Evolutionary conservation across 2,888 invertebrate genomes (phyloP), one percentile per base, ranked within the genome.

Genomic region (Willowsia nigromaculata): DNA sequence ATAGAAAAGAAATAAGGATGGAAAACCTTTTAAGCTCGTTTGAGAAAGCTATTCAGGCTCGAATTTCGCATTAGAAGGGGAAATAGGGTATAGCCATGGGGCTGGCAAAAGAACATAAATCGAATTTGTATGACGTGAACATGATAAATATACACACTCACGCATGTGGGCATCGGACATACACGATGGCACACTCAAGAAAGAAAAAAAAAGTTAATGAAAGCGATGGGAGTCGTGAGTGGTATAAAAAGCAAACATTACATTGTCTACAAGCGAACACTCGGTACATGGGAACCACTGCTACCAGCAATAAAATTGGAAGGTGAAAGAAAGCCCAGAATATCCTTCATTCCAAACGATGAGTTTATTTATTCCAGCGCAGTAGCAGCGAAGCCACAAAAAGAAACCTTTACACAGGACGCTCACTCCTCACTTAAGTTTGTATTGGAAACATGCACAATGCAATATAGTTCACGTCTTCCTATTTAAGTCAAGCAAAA

Each of bases 41-140:
- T 65, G 27, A 2, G 0, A n/a, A 22, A 68, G 18, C 37, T 18
- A 62, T 27, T 30, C 37, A n/a, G 65, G 65, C 37, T 37, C 37
- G 15, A 68, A 68, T 33, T 68, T 62, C 25, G 30, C 30, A 30
- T 68, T 33, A 68, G 18, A 37, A 37, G 37, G 62, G 15, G 33
- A 13, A 68, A 37, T 33, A 1, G 65, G 65, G 65, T 37, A 68
- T 33, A 68, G 65, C 7, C 30, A 68, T 68, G 37, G 37, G 65
- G 65, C 11, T 43, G 71, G 22, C 22, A 40, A 13, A 22, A 71
- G 43, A 4, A 71, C 71, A 71, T 40, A 71, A 71, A 71, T 71
- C 71, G 68, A 68, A 68, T 18, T 37, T 40, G 71, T 37, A n/a
- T 71, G 40, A 40, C 37, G 71, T 25, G 43, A 71, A 71, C 71